These are phyloP conservation scores for Atta cephalotes DNA, from an alignment of 1,140 invertebrate genomes.

Conservation along the genomic window DNA sequence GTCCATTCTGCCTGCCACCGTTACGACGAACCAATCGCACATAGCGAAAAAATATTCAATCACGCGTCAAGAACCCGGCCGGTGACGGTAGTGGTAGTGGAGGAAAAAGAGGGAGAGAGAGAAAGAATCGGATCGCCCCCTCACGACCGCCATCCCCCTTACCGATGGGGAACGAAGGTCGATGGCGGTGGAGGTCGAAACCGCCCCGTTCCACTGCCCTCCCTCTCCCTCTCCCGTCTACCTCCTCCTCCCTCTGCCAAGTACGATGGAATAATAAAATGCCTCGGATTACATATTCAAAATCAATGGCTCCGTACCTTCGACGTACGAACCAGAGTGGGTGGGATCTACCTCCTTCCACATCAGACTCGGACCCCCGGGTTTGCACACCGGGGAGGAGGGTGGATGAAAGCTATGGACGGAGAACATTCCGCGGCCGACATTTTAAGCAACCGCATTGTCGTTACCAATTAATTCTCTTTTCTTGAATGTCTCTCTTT, in stretches of 20 bases:
- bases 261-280: constrained; percentile 84
- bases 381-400: constrained; percentile 10
- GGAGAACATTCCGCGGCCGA: constrained; percentile 72
- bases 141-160: constrained; percentile 71
- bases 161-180: constrained; percentile 73
- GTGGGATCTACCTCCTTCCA: constrained; percentile 74
- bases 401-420: constrained; percentile 43
- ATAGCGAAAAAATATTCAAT: constrained; percentile 86
- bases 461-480: constrained; percentile 67
- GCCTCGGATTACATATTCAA: constrained; percentile 85
- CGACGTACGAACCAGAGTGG: constrained; percentile 75
- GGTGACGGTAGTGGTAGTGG: constrained; percentile 72
- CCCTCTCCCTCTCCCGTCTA: constrained; percentile 25
- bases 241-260: constrained; percentile 54
- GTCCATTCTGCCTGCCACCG: constrained; percentile 78
- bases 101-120: constrained; percentile 68
- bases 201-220: constrained; percentile 68
- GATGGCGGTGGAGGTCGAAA: constrained; percentile 77
- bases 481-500: constrained; percentile 39
- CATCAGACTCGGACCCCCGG: constrained; percentile 19
- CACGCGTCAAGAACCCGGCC: constrained; percentile 83
- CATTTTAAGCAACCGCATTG: constrained; percentile 77
- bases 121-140: constrained; percentile 75
- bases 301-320: constrained; percentile 83
- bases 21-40: constrained; percentile 85